phyloP scores from a whole-genome alignment of 2,888 invertebrate species.

The Urechis unicinctus region DNA sequence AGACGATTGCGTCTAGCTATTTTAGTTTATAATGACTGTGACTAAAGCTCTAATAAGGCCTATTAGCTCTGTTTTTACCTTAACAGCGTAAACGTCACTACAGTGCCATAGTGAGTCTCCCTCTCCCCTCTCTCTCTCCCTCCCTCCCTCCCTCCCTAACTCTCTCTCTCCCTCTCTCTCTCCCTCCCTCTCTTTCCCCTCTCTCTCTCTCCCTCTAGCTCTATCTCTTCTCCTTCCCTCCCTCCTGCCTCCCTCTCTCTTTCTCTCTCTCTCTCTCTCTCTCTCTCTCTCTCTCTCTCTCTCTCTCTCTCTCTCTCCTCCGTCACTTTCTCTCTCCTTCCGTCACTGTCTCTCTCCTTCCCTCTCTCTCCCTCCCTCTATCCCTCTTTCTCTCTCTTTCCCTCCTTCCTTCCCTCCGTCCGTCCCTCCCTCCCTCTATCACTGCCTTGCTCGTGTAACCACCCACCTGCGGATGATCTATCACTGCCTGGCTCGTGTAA shows the following conservation, averaged over 20 bases:
- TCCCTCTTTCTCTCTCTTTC: no score
- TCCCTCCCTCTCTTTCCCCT: background rate
- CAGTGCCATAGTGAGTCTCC: no score
- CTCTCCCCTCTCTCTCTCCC: background rate
- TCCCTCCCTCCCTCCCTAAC: no score
- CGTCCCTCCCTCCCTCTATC: conserved; percentile 1
- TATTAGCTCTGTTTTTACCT: no score
- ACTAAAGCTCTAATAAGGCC: no score
- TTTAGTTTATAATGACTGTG: no score
- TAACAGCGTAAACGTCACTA: no score
- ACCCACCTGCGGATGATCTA: no score
- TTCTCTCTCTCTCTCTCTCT: conserved; percentile 7
- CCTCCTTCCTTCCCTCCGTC: background rate
- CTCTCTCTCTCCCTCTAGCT: conserved; percentile 1
- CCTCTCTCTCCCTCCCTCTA: no score
- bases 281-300: conserved; percentile 7
- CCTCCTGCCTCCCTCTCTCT: conserved; percentile 2
- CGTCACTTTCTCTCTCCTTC: background rate
- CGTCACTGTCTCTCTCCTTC: background rate
- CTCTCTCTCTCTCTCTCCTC: background rate
- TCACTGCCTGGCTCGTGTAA: no score
- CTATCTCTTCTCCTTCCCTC: conserved; percentile 3
- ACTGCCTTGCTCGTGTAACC: no score
- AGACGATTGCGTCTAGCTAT: no score
- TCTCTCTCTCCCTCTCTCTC: background rate